Conservation (phyloP, 2,888 invertebrate species). For the Drosophila demipolita region DNA sequence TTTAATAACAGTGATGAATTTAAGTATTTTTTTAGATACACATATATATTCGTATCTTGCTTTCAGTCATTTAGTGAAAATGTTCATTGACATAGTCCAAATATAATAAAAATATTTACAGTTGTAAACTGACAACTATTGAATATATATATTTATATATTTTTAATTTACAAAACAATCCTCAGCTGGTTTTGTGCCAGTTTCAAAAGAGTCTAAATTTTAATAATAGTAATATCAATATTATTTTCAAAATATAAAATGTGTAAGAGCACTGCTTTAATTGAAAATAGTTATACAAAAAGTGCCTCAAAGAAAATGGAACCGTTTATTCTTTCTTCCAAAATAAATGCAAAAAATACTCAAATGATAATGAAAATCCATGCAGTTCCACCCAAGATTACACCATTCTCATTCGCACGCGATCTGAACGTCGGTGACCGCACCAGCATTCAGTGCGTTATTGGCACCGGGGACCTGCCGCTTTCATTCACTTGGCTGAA, state of each 20-base stretch:
- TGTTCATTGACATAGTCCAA: background rate
- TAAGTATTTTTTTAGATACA: background rate
- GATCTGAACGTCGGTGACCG: constrained; percentile 88
- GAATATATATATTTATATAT: background rate
- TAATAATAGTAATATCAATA: background rate
- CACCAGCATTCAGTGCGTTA: constrained; percentile 87
- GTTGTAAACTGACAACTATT: background rate
- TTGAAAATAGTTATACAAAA: background rate
- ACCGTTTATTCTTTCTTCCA: constrained; percentile 8
- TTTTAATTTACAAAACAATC: background rate
- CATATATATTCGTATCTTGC: background rate
- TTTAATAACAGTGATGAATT: background rate
- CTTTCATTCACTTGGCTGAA: constrained; percentile 88
- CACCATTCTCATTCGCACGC: constrained; percentile 88
- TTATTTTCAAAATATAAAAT: background rate
- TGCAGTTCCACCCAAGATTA: constrained; percentile 88
- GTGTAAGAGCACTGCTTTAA: background rate
- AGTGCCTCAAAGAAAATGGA: constrained; percentile 3
- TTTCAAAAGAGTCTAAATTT: background rate
- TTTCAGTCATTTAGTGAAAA: background rate
- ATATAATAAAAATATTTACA: background rate
- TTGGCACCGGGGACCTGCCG: constrained; percentile 88
- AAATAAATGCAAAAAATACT: constrained; percentile 9
- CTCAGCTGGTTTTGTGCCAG: background rate
- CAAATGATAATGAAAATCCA: constrained; percentile 20